Evolutionary conservation across 2,113 vertebrate species (phyloP), one percentile per base, ranked within the genome.

Genomic region (Clarias gariepinus): DNA sequence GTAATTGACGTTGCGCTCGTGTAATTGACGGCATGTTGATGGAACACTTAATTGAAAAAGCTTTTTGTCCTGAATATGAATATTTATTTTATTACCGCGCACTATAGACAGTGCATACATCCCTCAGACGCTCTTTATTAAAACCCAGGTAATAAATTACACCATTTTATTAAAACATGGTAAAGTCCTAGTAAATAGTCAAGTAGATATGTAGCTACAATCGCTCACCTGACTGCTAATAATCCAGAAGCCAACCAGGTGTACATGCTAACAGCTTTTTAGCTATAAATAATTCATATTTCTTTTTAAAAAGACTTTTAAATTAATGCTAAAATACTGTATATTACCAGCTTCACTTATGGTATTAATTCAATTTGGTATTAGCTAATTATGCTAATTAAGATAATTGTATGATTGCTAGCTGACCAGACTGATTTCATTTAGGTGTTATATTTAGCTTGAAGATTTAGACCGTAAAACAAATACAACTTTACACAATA

Each of bases 11-110:
- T 85, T 66, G 55, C 60, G 81, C 68, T 57, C 68, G 13, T 85
- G 73, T 87, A 87, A 90, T 82, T 88, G 87, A 87, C 57, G 81
- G 68, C 36, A 82, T 66, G 85, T 76, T 86, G 84, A 88, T 85
- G 82, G 89, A 78, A 86, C 58, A n/a, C 81, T 84, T 78, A 82
- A 88, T 57, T 55, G 3, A 74, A 68, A 83, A 74, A 74, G 53
- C 21, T 86, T 82, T 78, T 47, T 77, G n/a, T 30, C 18, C 66
- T 77, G 76, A 19, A 55, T 77, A 68, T 83, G 79, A 83, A 84
- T 47, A 61, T 33, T 84, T 81, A 52, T 63, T 41, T n/a, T 2
- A 81, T 81, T 55, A 63, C 16, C 52, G 0, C 7, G 16, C 0
- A 6, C n/a, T 33, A 36, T 36, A 36, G 68, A 71, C 30, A 41